phyloP scores from a whole-genome alignment of 2,113 vertebrate species.

The Vicugna pacos region DNA sequence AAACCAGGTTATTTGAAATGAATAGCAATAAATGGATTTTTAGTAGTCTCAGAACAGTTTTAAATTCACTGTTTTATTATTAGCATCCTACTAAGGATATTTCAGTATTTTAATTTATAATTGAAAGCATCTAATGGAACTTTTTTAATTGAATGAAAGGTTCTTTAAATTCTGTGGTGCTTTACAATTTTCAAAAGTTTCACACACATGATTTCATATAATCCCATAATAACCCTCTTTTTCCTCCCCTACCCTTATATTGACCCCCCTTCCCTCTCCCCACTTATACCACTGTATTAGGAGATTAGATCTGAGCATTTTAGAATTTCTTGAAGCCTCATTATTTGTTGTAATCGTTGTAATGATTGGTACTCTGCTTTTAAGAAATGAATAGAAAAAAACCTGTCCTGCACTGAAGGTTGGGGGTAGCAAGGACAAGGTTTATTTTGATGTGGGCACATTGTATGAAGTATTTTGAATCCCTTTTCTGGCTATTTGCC shows the following conservation, averaged over 20 bases:
- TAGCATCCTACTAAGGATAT: neutral
- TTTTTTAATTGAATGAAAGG: neutral
- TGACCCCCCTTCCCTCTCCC: too few species aligned
- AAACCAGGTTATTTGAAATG: constrained; percentile 43
- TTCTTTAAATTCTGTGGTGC: too few species aligned
- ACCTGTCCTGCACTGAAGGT: neutral
- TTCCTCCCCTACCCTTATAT: too few species aligned
- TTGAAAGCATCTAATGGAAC: neutral
- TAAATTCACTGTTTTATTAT: constrained; percentile 24
- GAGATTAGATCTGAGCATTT: neutral
- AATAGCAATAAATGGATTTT: constrained; percentile 32
- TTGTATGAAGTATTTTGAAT: constrained; percentile 10
- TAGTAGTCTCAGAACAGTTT: neutral
- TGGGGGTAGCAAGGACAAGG: neutral
- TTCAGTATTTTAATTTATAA: constrained; percentile 26
- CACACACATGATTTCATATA: too few species aligned
- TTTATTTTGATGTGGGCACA: neutral
- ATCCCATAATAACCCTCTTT: too few species aligned
- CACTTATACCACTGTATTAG: neutral
- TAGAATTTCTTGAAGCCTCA: constrained; percentile 17
- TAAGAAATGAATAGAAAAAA: neutral
- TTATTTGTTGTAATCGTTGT: neutral
- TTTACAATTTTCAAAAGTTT: too few species aligned
- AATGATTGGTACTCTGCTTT: neutral
- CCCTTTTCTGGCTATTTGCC: neutral